These are phyloP conservation scores for Triplophysa siluroides DNA, from an alignment of 2,113 vertebrate species.

Conservation along the genomic window DNA sequence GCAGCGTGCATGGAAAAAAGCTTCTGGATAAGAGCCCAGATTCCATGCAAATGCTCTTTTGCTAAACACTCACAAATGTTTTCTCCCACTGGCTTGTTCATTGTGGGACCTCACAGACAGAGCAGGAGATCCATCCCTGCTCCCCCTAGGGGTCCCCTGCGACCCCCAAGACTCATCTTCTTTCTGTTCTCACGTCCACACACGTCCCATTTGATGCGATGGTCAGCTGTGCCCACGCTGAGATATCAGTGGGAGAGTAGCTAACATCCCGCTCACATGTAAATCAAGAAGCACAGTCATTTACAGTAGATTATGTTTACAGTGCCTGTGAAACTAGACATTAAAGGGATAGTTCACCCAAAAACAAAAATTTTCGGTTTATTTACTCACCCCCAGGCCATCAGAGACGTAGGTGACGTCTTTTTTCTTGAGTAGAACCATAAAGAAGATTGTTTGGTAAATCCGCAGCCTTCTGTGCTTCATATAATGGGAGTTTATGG, in stretches of 20 bases:
- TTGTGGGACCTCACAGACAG: conserved; percentile 37
- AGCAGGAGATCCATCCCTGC: conserved; percentile 35
- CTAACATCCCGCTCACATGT: conserved; percentile 44
- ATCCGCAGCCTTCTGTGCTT: too few relatives aligned
- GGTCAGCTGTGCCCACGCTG: conserved; percentile 33
- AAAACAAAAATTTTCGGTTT: too few relatives aligned
- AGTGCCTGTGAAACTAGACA: background rate
- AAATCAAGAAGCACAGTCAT: conserved; percentile 11
- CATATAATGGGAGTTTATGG: too few relatives aligned
- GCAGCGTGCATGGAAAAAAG: conserved; percentile 38
- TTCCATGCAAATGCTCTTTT: conserved; percentile 51
- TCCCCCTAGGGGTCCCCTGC: conserved; percentile 25
- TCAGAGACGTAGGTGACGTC: too few relatives aligned
- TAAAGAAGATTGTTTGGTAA: too few relatives aligned
- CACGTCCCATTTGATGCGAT: conserved; percentile 16
- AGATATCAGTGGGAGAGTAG: conserved; percentile 49
- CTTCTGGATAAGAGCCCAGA: conserved; percentile 53
- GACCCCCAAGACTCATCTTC: conserved; percentile 44
- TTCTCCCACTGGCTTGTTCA: conserved; percentile 32
- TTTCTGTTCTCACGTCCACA: conserved; percentile 44
- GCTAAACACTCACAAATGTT: conserved; percentile 48
- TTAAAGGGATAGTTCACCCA: too few relatives aligned
- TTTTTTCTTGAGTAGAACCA: too few relatives aligned
- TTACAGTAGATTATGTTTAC: background rate
- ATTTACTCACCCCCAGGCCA: too few relatives aligned